Evolutionary conservation across 2,113 vertebrate species (phyloP).

Genomic region (Perca flavescens): DNA sequence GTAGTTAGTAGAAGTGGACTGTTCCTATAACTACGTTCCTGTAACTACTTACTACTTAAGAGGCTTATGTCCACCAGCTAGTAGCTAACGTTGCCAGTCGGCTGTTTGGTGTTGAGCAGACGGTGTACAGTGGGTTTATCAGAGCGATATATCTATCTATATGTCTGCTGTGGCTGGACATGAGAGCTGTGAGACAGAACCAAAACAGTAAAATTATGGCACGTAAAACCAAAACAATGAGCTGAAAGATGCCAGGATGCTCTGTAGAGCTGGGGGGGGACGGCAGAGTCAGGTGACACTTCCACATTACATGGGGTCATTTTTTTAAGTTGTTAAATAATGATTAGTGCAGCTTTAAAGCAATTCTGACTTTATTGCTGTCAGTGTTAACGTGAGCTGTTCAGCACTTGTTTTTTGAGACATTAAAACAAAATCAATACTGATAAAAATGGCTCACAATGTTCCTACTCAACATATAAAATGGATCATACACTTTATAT

Average conservation of each 20-base stretch:
- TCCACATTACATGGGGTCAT: background rate
- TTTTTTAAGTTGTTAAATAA: background rate
- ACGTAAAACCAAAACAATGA: background rate
- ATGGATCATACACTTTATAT: constrained; percentile 7
- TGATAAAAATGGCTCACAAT: constrained; percentile 1
- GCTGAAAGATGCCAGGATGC: no score
- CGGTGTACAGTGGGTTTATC: no score
- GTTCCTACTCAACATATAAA: constrained; percentile 16
- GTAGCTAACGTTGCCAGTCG: background rate
- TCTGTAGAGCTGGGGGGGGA: no score
- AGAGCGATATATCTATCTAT: no score
- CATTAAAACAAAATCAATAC: constrained; percentile 20
- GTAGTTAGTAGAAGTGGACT: no score
- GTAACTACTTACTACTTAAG: no score
- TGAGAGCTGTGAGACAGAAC: no score
- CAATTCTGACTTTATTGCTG: background rate
- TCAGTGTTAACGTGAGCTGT: background rate
- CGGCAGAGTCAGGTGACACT: no score
- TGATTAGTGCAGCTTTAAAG: background rate
- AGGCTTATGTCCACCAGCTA: background rate
- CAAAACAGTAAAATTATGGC: background rate
- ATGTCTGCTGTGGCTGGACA: background rate
- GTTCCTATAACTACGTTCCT: no score
- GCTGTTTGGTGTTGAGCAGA: background rate
- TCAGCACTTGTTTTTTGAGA: constrained; percentile 10